Conservation (phyloP, 2,888 invertebrate species). For the Acholoe squamosa region DNA sequence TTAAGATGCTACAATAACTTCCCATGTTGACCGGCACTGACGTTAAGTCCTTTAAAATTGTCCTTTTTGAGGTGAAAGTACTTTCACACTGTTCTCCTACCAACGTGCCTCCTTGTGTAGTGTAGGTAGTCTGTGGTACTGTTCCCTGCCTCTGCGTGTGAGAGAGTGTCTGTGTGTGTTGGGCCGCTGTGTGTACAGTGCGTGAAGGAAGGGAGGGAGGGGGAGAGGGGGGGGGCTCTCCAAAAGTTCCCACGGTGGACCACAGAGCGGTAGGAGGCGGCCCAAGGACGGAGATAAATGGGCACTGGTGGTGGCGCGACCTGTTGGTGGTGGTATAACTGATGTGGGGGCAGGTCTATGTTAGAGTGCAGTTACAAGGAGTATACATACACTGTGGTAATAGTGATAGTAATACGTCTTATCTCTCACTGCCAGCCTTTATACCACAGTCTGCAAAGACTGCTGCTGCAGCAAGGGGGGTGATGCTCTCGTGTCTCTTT, state of each 20-base stretch:
- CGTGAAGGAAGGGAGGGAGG: neutral
- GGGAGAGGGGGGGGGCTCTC: neutral
- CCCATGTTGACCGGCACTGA: too few species aligned
- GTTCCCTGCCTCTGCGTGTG: neutral
- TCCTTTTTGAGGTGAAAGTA: too few species aligned
- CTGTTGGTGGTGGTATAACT: neutral
- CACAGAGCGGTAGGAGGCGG: neutral
- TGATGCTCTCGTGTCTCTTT: too few species aligned
- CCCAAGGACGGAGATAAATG: neutral
- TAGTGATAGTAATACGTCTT: too few species aligned
- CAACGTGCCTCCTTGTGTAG: neutral
- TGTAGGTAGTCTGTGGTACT: neutral
- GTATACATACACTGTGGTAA: too few species aligned
- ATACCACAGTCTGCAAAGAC: too few species aligned
- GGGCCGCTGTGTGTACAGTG: slow-evolving; percentile 9
- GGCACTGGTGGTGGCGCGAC: neutral
- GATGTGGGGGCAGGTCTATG: neutral
- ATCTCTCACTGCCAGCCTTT: too few species aligned
- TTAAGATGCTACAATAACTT: too few species aligned
- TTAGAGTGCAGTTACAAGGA: neutral
- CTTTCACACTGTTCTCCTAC: neutral
- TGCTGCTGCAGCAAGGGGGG: too few species aligned
- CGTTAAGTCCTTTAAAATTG: too few species aligned
- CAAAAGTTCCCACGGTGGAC: slow-evolving; percentile 17
- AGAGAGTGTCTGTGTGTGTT: neutral